phyloP scores from a whole-genome alignment of 2,888 invertebrate species.

The Pristionchus japonicus region DNA sequence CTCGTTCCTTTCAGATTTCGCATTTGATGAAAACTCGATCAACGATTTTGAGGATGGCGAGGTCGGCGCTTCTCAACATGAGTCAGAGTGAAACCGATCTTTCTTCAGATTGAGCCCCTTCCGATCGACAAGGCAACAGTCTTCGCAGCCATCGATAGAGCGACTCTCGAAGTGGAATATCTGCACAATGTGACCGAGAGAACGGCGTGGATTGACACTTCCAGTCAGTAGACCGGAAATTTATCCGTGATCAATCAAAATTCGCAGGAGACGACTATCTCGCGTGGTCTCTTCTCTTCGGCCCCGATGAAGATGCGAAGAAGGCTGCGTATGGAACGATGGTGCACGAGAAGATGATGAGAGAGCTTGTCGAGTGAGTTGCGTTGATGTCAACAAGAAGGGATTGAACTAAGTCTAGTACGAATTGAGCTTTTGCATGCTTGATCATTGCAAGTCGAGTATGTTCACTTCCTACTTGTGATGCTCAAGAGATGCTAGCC shows the following conservation, averaged over 20 bases:
- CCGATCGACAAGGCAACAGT: constrained; percentile 28
- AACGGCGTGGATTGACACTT: constrained; percentile 52
- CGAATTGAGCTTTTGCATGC: not conserved
- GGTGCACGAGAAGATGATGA: constrained; percentile 63
- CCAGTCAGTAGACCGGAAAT: constrained; percentile 25
- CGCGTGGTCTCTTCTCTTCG: constrained; percentile 63
- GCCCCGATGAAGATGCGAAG: constrained; percentile 67
- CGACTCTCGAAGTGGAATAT: constrained; percentile 55
- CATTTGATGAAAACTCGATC: not conserved
- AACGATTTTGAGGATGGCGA: not conserved
- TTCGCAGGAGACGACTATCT: constrained; percentile 50
- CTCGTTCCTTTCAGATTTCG: constrained; percentile 30
- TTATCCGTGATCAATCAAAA: too few relatives aligned
- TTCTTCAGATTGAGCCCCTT: constrained; percentile 1
- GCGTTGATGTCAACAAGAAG: not conserved
- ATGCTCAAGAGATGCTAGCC: not conserved
- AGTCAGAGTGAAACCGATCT: not conserved
- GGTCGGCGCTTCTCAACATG: too few relatives aligned
- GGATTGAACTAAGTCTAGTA: not conserved
- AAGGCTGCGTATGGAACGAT: constrained; percentile 72
- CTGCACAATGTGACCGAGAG: constrained; percentile 64
- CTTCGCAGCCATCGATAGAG: constrained; percentile 54
- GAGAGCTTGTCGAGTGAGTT: constrained; percentile 58
- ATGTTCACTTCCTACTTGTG: not conserved
- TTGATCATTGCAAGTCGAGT: not conserved